Evolutionary conservation across 1,140 invertebrate genomes (phyloP), one percentile per base, ranked within the genome.

Genomic region (Trypoxylus dichotomus): DNA sequence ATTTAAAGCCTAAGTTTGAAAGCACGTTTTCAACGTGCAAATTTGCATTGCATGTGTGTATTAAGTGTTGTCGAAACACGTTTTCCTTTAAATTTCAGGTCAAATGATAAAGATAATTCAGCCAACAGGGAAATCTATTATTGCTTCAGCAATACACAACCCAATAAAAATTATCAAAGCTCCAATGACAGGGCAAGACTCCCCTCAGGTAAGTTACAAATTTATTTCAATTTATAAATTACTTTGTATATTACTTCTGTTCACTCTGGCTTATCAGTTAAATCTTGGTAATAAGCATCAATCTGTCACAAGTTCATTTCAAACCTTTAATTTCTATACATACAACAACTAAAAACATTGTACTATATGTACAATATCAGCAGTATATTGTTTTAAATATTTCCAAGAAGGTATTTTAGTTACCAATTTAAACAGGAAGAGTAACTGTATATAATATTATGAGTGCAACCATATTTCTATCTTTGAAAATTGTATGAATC

Each of bases 31-130:
- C 29, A 21, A 41, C 71, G 32, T 29, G 24, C 21, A 27, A 68
- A 68, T 29, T 25, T 27, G 27, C 29, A 73, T 7, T n/a, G 15
- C 37, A 37, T 42, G 15, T 10, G 27, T 21, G 15, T 73, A 37
- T 11, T 32, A 7, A 8, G 29, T 73, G n/a, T 73, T 37, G 27
- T 37, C 29, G 10, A 63, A 63, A 63, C 25, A 11, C 21, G 19
- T 63, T 63, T 63, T 63, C 60, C 60, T 63, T 63, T 63, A 27
- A 91, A 90, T 90, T 41, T 89, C 91, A 82, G 90, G 90, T 72
- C 91, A 92, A 86, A 88, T 91, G 83, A 90, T 92, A 68, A 92
- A 92, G 83, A 87, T 92, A 41, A 88, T 92, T 47, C 90, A 91
- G 79, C 88, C 88, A 47, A 83, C 87, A 60, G 87, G 87, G 68